Base-by-base conservation (phyloP, 2,797 vertebrate species). In the Cottoperca gobio region DNA sequence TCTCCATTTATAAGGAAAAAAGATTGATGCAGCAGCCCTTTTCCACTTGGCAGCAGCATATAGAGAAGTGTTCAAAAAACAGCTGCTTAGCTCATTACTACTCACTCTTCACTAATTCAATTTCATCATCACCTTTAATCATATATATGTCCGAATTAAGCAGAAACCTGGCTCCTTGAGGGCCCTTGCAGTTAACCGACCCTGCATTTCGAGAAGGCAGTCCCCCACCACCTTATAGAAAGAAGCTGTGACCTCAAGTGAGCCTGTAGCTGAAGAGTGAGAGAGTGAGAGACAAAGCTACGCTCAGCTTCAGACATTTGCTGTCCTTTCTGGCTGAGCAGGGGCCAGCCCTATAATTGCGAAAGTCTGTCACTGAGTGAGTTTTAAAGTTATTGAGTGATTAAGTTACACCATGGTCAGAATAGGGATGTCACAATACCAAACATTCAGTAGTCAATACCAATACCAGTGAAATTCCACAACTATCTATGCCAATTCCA, bases 51-150 rank as follows among this genome's bases (percentile, higher is more conserved):
- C 81, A 80, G 33, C 19, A n/a, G 26, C 78, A 31, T 70, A 65
- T 57, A 66, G 49, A 70, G 70, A 55, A 19, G 48, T 35, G 73
- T 74, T 81, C 11, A 75, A 61, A 84, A n/a, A 84, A 76, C 83
- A 86, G 79, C 83, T 87, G 83, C 72, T 84, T 84, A 60, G 39
- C 79, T 84, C 60, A 83, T 89, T 88, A 82, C 37, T 16, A 40
- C 76, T 78, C 67, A 69, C 73, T 48, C 31, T 70, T 72, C 63
- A 70, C 53, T 49, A 59, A 64, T 89, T 88, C 76, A 79, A 76
- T 85, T 83, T 78, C 87, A 81, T 92, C 87, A 90, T 91, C 86
- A 85, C 76, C 83, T 90, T 90, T 80, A 87, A 83, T 85, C 67
- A 72, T 78, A 74, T 26, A 33, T 8, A 45, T 74, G 54, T 70